Percentiles rank a stretch among this genome's conserved stretches.
Evolutionary conservation across 2,113 vertebrate species (phyloP).

Genomic region (Drymodes brunneopygia): DNA sequence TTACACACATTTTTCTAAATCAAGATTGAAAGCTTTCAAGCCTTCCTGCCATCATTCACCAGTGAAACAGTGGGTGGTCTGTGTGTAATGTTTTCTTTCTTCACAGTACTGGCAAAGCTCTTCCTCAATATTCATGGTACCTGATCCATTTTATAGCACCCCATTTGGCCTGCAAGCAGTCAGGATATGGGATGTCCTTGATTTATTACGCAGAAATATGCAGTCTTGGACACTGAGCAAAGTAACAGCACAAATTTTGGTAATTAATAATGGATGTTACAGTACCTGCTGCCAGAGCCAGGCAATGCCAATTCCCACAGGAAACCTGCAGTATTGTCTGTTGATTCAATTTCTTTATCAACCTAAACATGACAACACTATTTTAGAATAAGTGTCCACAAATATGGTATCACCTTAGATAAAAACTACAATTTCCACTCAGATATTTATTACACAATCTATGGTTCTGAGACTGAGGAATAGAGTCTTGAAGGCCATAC

Average conservation of each 20-base stretch:
- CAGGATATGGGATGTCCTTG: background rate
- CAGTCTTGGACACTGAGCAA: background rate
- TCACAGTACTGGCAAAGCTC: background rate
- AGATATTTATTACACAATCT: background rate
- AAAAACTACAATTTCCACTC: background rate
- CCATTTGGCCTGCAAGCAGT: background rate
- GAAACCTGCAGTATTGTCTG: slow-evolving; percentile 93
- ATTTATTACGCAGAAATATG: background rate
- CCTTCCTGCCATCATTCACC: background rate
- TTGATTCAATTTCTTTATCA: slow-evolving; percentile 92
- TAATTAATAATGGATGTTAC: slow-evolving; percentile 1
- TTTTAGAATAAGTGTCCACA: background rate
- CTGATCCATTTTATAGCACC: background rate
- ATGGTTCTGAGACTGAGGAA: background rate
- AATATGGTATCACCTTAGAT: background rate
- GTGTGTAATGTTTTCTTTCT: background rate
- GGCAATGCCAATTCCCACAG: slow-evolving; percentile 95
- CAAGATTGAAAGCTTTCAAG: background rate
- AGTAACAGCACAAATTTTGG: background rate
- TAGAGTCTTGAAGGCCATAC: background rate
- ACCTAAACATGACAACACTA: slow-evolving; percentile 59
- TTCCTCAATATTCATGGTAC: background rate
- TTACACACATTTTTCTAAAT: background rate
- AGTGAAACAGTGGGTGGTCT: background rate
- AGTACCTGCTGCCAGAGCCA: slow-evolving; percentile 94